Evolutionary conservation across 2,888 invertebrate genomes (phyloP).

Genomic region (Dolichomitus sp.): DNA sequence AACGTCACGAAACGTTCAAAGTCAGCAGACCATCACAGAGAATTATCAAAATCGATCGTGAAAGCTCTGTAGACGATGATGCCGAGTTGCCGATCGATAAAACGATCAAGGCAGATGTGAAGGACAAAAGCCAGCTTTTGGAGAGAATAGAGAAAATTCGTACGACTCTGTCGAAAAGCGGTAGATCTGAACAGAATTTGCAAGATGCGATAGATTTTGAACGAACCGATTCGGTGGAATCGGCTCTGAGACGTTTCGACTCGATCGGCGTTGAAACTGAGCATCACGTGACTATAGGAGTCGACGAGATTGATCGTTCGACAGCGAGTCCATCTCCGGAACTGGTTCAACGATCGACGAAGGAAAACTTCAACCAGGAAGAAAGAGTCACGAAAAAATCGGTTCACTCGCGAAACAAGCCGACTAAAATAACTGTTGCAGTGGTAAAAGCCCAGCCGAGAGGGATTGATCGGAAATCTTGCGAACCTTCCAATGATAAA

Average conservation of each 20-base stretch:
- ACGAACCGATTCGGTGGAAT: conserved; percentile 79
- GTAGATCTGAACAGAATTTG: conserved; percentile 56
- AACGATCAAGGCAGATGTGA: conserved; percentile 22
- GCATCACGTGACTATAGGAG: conserved; percentile 59
- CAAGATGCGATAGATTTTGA: conserved; percentile 62
- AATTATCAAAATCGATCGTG: conserved; percentile 20
- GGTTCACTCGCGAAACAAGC: conserved; percentile 32
- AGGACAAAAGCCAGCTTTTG: conserved; percentile 54
- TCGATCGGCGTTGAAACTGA: conserved; percentile 73
- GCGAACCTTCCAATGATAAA: conserved; percentile 44
- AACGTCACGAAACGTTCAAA: conserved; percentile 49
- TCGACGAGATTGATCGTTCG: conserved; percentile 52
- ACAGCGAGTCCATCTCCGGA: conserved; percentile 10
- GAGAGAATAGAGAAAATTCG: conserved; percentile 58
- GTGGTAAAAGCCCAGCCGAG: conserved; percentile 12
- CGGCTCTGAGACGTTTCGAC: conserved; percentile 77
- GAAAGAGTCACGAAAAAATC: conserved; percentile 44
- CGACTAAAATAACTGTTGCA: conserved; percentile 27
- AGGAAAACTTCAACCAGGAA: conserved; percentile 15
- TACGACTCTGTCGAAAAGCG: conserved; percentile 54
- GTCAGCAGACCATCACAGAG: conserved; percentile 25
- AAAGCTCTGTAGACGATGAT: background rate
- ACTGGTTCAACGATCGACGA: background rate
- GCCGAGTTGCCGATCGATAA: conserved; percentile 16
- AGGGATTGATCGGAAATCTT: conserved; percentile 24